Percentiles rank a stretch among this genome's conserved stretches.
Evolutionary conservation across 2,797 vertebrate genomes (phyloP).

Genomic region (Chelon labrosus): DNA sequence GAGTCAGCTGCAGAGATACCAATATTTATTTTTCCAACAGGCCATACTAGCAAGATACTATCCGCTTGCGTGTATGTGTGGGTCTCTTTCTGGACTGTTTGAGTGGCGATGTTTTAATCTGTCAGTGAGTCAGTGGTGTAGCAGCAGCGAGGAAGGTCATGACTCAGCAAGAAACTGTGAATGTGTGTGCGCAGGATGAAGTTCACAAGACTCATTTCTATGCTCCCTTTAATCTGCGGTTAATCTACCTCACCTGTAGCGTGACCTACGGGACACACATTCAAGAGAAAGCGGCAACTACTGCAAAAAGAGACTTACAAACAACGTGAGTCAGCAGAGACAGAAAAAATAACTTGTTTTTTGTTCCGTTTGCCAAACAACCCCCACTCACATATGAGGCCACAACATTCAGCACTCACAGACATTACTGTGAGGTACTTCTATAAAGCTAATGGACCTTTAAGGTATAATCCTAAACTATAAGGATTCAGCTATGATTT

Average conservation of each 20-base stretch:
- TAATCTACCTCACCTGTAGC: slow-evolving; percentile 41
- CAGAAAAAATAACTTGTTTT: not conserved
- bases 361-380: not conserved
- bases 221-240: slow-evolving; percentile 41
- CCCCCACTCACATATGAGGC: not conserved
- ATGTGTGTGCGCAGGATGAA: slow-evolving; percentile 20
- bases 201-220: slow-evolving; percentile 39
- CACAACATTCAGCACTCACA: not conserved
- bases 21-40: slow-evolving; percentile 68
- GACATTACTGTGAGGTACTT: slow-evolving; percentile 8
- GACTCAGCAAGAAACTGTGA: slow-evolving; percentile 65
- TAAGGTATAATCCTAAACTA: too few relatives aligned
- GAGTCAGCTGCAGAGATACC: slow-evolving; percentile 52
- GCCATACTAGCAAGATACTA: slow-evolving; percentile 26
- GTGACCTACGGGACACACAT: not conserved
- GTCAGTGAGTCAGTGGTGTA: slow-evolving; percentile 37
- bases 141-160: slow-evolving; percentile 60
- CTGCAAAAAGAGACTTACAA: not conserved
- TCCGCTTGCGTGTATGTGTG: slow-evolving; percentile 2
- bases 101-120: slow-evolving; percentile 46
- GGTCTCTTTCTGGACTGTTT: slow-evolving; percentile 23
- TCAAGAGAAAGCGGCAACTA: not conserved
- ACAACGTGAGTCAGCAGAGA: not conserved
- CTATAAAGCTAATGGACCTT: not conserved
- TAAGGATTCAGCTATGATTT: not conserved